Conservation (phyloP, 2,113 vertebrate species). For the Apodemus speciosus region DNA sequence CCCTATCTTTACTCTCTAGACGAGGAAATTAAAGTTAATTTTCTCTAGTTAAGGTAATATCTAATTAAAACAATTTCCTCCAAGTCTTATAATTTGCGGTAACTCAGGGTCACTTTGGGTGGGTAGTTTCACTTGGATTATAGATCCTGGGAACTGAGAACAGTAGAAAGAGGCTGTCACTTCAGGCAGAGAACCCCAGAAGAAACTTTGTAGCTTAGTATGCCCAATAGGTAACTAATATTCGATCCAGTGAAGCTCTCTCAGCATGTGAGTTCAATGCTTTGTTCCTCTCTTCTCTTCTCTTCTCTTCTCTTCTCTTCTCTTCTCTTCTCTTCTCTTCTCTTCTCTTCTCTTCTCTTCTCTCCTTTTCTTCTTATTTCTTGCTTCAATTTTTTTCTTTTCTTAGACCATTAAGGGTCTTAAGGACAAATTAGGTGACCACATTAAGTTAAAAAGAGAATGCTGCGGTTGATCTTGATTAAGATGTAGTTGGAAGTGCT, state of each 20-base stretch:
- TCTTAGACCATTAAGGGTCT: conserved; percentile 57
- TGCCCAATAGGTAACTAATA: background rate
- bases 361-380: background rate
- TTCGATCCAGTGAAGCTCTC: background rate
- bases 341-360: too few species aligned
- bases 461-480: background rate
- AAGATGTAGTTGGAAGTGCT: conserved; percentile 5
- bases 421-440: background rate
- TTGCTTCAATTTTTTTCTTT: too few species aligned
- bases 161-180: background rate
- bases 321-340: background rate
- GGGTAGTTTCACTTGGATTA: background rate
- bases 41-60: background rate
- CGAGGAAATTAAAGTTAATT: conserved; percentile 10
- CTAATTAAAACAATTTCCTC: background rate
- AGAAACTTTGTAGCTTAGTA: conserved; percentile 11
- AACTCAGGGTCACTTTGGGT: background rate
- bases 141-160: background rate
- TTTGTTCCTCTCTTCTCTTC: background rate
- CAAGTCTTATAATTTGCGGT: background rate
- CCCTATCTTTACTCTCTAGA: background rate
- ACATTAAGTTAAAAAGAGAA: conserved; percentile 3
- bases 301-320: background rate
- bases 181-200: background rate
- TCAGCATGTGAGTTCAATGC: background rate